Conservation (phyloP, 2,113 vertebrate genomes). For the Oenanthe melanoleuca region DNA sequence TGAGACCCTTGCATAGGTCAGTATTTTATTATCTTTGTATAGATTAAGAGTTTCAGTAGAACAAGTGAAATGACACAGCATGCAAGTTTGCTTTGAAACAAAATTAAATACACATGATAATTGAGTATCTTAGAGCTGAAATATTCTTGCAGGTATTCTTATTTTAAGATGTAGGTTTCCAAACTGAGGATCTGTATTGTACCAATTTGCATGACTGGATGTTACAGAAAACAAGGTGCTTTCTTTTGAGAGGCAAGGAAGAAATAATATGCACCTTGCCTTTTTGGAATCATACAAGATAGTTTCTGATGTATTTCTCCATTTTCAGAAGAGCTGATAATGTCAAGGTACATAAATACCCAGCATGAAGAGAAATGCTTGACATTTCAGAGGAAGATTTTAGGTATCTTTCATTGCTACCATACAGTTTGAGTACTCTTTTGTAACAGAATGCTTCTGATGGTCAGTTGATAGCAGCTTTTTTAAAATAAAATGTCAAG, state of each 20-base stretch:
- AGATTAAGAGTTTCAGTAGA: not conserved
- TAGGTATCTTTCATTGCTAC: not conserved
- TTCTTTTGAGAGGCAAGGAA: not conserved
- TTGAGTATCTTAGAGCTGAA: not conserved
- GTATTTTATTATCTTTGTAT: not conserved
- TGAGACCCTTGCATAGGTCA: not conserved
- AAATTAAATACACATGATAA: not conserved
- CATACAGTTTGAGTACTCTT: not conserved
- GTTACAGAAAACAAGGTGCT: not conserved
- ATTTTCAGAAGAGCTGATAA: constrained; percentile 9
- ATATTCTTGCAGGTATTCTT: not conserved
- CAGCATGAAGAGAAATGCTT: not conserved
- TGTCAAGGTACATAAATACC: not conserved
- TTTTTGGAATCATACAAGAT: not conserved
- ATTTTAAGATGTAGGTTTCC: not conserved
- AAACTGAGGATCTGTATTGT: not conserved
- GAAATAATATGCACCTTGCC: not conserved
- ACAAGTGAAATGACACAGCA: not conserved
- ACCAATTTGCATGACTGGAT: not conserved
- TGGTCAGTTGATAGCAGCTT: not conserved
- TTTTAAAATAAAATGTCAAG: not conserved
- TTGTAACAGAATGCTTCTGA: not conserved
- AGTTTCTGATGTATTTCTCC: not conserved
- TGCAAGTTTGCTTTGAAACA: not conserved
- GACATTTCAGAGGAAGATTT: not conserved